Evolutionary conservation across 1,140 invertebrate genomes (phyloP), one percentile per base, ranked within the genome.

Genomic region (Helicoverpa armigera): DNA sequence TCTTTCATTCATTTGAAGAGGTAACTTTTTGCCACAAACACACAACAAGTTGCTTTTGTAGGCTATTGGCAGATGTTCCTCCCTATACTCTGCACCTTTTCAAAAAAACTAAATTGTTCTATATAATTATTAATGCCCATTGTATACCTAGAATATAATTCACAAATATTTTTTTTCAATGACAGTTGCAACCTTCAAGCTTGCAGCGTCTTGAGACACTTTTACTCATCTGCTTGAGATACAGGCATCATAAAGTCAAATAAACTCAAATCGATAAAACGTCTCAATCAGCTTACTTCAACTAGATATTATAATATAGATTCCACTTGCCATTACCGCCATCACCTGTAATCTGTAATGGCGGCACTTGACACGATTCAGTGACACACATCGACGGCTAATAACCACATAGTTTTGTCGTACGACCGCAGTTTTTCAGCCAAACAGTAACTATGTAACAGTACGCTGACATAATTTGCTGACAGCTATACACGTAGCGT

Each of bases 401-500:
- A 31, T 54, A 65, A 65, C 23, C 31, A 56, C 29, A 82, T 82
- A 50, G 65, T 13, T 73, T 73, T 31, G 60, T 65, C n/a, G 63
- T 60, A 35, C 61, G 31, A 74, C 73, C 79, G 67, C 69, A 63
- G 82, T 83, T 83, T 83, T 83, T 83, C 63, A 73, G 16, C 35
- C 43, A 61, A 67, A 67, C 58, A 23, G 29, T 65, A 63, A 77
- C 58, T 35, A 53, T 16, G 60, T 83, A 83, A 81, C 79, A 83
- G 79, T 80, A 76, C 14, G 43, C 63, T 83, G 82, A 79, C 74
- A 83, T 77, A 80, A 77, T 80, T 77, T 83, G 70, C 79, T 61
- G 14, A 12, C 18, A 29, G 3, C 23, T 50, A 3, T 61, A 61
- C 18, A 12, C 7, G 35, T 35, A 43, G 58, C n/a, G 51, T 18